Evolutionary conservation across 2,888 invertebrate species (phyloP), one percentile per base, ranked within the genome.

Genomic region (Dryomyza anilis): DNA sequence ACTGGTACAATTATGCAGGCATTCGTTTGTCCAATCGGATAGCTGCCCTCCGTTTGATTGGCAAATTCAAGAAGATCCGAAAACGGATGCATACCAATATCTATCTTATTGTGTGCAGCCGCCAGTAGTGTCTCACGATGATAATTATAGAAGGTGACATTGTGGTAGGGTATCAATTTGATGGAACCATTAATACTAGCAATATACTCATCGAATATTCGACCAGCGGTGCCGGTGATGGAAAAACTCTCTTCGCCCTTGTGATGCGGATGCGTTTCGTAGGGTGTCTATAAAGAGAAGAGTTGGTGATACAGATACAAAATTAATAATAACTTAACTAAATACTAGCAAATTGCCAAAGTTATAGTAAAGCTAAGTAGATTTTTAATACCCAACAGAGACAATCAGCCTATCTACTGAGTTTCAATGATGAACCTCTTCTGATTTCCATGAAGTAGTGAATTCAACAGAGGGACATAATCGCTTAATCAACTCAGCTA

Each of bases 1-100:
- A 72, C 64, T 0, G 72, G 72, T 21, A 73, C 61, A 33, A 73
- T 71, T 12, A 72, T 53, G 52, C 71, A 73, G 14, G 65, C 68
- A 48, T 71, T 73, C 23, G 70, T 69, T 33, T 69, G 60, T n/a
- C 65, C 67, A 0, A 73, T 63, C 10, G 72, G 72, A 62, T 70
- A 69, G 33, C 70, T 71, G 43, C 70, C 70, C 19, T 66, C 68
- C 1, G 68, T 69, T n/a, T 55, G 39, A 45, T 68, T 68, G n/a
- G 68, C 68, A 39, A 58, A 50, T 1, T 61, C 52, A 55, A 71
- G 52, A 2, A 70, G 59, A 2, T 64, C 65, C 6, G 67, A 67
- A 39, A 52, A 68, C 2, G 70, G 68, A 63, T 70, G 70, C 21
- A 71, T 68, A 50, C 68, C 60, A 6, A 71, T 64, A 29, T 71